phyloP scores from a whole-genome alignment of 1,140 invertebrate genomes.

The Drosophila erecta region DNA sequence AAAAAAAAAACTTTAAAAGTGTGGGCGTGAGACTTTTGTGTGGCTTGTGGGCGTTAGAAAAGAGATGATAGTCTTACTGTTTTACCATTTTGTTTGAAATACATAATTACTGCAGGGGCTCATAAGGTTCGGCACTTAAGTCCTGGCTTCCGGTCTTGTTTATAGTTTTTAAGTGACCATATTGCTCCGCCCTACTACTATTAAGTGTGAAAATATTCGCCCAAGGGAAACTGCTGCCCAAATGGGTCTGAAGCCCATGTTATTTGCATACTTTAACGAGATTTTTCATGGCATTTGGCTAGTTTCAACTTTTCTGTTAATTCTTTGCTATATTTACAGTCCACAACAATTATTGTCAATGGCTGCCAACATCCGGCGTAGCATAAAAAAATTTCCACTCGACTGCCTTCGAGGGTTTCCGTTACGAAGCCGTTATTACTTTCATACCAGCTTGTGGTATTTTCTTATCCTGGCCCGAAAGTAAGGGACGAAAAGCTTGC shows the following conservation, averaged over 20 bases:
- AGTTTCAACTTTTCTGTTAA: constrained; percentile 22
- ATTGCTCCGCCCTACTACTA: background rate
- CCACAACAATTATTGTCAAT: constrained; percentile 71
- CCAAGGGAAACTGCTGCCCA: constrained; percentile 12
- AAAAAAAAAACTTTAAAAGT: no score
- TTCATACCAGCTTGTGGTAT: constrained; percentile 30
- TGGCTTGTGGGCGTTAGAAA: no score
- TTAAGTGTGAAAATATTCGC: constrained; percentile 10
- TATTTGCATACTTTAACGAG: constrained; percentile 48
- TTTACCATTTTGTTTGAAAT: no score
- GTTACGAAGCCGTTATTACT: constrained; percentile 50
- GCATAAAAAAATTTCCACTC: constrained; percentile 50
- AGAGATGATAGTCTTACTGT: no score
- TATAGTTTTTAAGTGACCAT: background rate
- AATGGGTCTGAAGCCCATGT: constrained; percentile 27
- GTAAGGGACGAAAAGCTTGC: constrained; percentile 34
- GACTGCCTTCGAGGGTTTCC: constrained; percentile 46
- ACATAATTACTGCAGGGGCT: no score
- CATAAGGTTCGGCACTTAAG: no score
- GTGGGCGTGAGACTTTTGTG: no score
- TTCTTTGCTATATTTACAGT: constrained; percentile 4
- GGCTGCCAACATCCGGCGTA: constrained; percentile 49
- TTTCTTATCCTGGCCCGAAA: constrained; percentile 44
- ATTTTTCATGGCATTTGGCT: constrained; percentile 34
- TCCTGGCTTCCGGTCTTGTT: no score